These are phyloP conservation scores for Pygoscelis adeliae DNA, from an alignment of 2,113 vertebrate species.

Conservation along the genomic window DNA sequence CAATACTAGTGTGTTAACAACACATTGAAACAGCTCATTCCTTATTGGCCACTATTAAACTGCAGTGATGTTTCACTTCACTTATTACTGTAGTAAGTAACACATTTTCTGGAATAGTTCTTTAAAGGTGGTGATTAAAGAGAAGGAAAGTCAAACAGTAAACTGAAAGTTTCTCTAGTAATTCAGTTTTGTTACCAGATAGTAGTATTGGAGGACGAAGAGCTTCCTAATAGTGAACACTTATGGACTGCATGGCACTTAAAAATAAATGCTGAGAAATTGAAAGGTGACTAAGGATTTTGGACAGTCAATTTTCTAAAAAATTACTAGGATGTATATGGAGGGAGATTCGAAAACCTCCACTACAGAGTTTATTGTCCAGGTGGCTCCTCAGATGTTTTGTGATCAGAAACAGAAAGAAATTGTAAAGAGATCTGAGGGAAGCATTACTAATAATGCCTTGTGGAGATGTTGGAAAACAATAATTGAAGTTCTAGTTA, in stretches of 20 bases:
- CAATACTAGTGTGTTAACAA: neutral
- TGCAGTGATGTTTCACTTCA: neutral
- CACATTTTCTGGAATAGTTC: neutral
- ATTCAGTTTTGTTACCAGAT: neutral
- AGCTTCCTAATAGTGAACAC: neutral
- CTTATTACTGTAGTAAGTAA: neutral
- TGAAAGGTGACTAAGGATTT: neutral
- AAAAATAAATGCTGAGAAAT: neutral
- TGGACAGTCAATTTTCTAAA: neutral
- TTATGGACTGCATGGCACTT: neutral
- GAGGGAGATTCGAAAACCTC: neutral
- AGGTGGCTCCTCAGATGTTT: neutral
- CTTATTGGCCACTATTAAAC: neutral
- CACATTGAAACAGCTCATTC: neutral
- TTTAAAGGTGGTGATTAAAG: neutral
- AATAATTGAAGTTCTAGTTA: neutral
- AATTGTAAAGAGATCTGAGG: neutral
- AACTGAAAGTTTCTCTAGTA: neutral
- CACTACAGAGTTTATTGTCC: neutral
- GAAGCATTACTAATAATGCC: neutral
- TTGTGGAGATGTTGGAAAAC: neutral
- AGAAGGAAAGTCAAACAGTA: neutral
- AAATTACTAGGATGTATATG: neutral
- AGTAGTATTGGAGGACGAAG: neutral
- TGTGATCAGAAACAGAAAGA: neutral